These are phyloP conservation scores for Cryptotermes secundus DNA, from an alignment of 1,140 invertebrate genomes.

Conservation along the genomic window DNA sequence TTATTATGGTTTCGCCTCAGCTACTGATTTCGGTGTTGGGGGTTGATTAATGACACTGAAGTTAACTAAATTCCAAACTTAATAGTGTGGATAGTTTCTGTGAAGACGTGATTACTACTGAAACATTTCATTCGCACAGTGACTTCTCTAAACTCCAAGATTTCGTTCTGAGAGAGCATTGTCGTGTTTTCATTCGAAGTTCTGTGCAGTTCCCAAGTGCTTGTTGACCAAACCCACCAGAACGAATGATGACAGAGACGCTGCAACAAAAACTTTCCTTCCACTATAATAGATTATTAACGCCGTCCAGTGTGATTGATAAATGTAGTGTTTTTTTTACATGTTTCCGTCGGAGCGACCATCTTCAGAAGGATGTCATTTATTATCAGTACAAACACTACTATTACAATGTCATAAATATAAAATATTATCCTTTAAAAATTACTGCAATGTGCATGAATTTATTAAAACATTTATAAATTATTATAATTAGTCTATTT, in stretches of 20 bases:
- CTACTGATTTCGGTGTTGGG: background rate
- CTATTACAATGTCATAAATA: no score
- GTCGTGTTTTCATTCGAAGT: background rate
- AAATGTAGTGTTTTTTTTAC: no score
- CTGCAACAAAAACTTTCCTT: no score
- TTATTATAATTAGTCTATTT: no score
- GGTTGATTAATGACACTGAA: background rate
- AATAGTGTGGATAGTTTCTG: background rate
- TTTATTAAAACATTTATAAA: no score
- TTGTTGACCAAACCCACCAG: background rate
- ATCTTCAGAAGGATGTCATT: no score
- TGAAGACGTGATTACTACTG: background rate
- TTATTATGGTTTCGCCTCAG: background rate
- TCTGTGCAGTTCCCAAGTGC: background rate
- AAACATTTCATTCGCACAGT: background rate
- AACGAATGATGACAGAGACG: background rate
- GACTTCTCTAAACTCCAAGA: background rate
- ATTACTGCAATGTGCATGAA: no score
- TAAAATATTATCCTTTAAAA: no score
- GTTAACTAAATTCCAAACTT: background rate
- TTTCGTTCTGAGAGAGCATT: background rate
- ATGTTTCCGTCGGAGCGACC: no score
- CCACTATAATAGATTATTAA: no score
- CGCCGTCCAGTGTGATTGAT: no score
- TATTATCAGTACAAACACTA: no score